A percentile compares a stretch with the other conserved stretches of the same genome.
phyloP scores from a whole-genome alignment of 2,113 vertebrate genomes.

The Heterochromis multidens region DNA sequence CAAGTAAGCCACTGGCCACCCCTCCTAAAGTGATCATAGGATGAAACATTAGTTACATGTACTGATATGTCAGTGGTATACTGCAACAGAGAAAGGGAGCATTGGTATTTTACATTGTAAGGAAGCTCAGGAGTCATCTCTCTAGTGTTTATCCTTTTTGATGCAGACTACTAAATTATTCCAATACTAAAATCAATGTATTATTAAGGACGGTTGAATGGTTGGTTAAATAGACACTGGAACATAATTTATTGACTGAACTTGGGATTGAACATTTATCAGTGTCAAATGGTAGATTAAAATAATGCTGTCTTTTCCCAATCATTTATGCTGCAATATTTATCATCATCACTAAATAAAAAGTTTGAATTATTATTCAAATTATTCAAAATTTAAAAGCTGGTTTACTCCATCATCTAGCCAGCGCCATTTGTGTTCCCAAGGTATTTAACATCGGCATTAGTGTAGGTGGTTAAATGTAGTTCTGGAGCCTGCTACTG shows the following conservation, averaged over 20 bases:
- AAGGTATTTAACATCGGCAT: background rate
- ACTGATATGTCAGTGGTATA: background rate
- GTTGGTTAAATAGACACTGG: conserved; percentile 1
- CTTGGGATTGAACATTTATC: background rate
- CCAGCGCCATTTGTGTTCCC: background rate
- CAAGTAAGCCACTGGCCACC: conserved; percentile 88
- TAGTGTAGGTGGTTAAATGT: background rate
- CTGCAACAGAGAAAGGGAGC: background rate
- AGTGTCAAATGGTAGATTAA: background rate
- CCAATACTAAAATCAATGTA: background rate
- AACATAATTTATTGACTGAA: conserved; percentile 12
- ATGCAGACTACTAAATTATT: background rate
- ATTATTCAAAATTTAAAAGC: background rate
- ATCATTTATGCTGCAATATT: background rate
- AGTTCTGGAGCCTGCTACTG: background rate
- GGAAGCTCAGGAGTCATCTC: background rate
- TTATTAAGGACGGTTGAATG: background rate
- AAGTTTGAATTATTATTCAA: background rate
- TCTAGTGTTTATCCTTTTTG: background rate
- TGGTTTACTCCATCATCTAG: background rate
- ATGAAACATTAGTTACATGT: background rate
- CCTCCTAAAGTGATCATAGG: conserved; percentile 75
- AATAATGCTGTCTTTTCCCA: background rate
- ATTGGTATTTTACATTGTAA: background rate
- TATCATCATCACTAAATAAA: background rate